Percentiles rank a stretch among this genome's conserved stretches.
Conservation (phyloP, 2,888 invertebrate genomes). For the Ochlodes sylvanus region DNA sequence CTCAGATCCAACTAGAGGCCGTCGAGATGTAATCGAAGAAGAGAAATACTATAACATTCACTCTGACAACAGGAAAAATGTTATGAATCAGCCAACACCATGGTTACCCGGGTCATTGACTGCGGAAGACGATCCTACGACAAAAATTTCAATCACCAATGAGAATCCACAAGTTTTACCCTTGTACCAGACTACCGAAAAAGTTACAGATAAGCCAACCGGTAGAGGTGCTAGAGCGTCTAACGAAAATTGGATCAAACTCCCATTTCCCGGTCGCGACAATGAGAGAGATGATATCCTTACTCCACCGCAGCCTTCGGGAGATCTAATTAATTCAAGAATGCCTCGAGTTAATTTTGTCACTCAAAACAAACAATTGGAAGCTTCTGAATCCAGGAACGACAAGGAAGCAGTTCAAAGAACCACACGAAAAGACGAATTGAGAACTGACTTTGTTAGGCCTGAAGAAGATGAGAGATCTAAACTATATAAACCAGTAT, state of each 20-base stretch:
- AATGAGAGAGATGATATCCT: conserved; percentile 73
- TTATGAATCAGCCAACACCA: conserved; percentile 57
- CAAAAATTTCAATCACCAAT: conserved; percentile 72
- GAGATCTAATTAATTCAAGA: conserved; percentile 83
- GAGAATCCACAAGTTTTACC: conserved; percentile 63
- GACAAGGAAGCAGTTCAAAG: conserved; percentile 79
- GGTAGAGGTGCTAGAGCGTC: conserved; percentile 85
- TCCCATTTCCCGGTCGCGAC: conserved; percentile 78
- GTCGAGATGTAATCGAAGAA: conserved; percentile 79
- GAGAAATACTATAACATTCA: conserved; percentile 75
- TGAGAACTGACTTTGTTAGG: conserved; percentile 78
- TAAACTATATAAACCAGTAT: conserved; percentile 71
- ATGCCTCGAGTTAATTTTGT: conserved; percentile 88
- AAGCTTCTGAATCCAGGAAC: conserved; percentile 79
- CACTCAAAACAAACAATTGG: conserved; percentile 85
- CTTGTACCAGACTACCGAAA: conserved; percentile 73
- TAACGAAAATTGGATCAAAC: conserved; percentile 86
- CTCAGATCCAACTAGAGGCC: conserved; percentile 62
- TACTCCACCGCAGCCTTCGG: conserved; percentile 81
- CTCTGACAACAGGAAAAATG: conserved; percentile 59
- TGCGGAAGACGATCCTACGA: conserved; percentile 72
- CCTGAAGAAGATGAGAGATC: conserved; percentile 69
- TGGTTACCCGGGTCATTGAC: conserved; percentile 77
- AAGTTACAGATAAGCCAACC: conserved; percentile 79
- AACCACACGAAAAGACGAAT: conserved; percentile 69